A percentile compares a stretch with the other conserved stretches of the same genome.
Evolutionary conservation across 1,140 invertebrate species (phyloP).

Genomic region (Chymomyza costata): DNA sequence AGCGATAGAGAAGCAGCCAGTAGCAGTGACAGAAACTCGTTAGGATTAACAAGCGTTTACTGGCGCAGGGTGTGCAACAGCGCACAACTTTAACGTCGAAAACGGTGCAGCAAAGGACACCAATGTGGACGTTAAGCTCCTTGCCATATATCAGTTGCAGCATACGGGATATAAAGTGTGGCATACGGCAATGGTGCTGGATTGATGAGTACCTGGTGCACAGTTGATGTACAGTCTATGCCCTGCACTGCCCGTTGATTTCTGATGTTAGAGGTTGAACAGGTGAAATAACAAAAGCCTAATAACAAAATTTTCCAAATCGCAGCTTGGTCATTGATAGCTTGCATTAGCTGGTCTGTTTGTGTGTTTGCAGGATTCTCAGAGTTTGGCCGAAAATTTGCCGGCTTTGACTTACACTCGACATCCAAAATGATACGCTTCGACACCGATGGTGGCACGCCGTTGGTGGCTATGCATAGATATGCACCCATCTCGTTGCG

Average conservation of each 20-base stretch:
- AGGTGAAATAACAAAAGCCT: slow-evolving; percentile 40
- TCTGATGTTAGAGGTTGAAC: no score
- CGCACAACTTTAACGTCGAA: slow-evolving; percentile 41
- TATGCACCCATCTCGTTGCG: slow-evolving; percentile 92
- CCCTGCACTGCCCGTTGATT: slow-evolving; percentile 48
- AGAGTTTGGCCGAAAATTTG: no score
- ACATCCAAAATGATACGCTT: slow-evolving; percentile 92
- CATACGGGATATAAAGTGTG: slow-evolving; percentile 26
- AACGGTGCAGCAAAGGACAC: no score
- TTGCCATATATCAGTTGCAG: slow-evolving; percentile 53
- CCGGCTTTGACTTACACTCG: slow-evolving; percentile 84
- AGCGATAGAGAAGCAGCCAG: no score
- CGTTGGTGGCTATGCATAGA: slow-evolving; percentile 87
- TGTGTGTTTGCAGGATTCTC: slow-evolving; percentile 2
- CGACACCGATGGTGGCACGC: slow-evolving; percentile 90
- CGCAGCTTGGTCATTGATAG: not conserved
- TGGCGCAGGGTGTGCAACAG: slow-evolving; percentile 62
- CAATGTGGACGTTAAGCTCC: no score
- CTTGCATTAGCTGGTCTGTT: slow-evolving; percentile 1
- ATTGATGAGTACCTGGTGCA: slow-evolving; percentile 68
- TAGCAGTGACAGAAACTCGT: slow-evolving; percentile 50
- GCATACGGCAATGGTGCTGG: slow-evolving; percentile 11
- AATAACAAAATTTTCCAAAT: slow-evolving; percentile 49
- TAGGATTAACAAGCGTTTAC: slow-evolving; percentile 73
- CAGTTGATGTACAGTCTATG: slow-evolving; percentile 47